phyloP scores from a whole-genome alignment of 2,888 invertebrate genomes.

The Platycheirus rosarum region DNA sequence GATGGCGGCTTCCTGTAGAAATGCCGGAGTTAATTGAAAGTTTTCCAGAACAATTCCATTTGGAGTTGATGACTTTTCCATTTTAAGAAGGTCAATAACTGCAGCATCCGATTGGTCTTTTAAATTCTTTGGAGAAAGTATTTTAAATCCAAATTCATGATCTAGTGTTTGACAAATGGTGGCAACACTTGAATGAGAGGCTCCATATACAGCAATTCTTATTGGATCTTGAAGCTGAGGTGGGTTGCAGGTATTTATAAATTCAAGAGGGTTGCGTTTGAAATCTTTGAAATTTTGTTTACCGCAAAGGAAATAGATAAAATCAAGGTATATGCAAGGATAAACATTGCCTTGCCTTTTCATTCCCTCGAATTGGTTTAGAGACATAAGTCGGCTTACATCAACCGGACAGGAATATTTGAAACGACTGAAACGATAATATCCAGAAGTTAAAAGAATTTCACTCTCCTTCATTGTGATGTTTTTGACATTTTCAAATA shows the following conservation, averaged over 20 bases:
- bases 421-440: constrained; percentile 86
- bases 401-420: constrained; percentile 87
- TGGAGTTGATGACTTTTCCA: constrained; percentile 83
- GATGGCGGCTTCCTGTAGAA: constrained; percentile 83
- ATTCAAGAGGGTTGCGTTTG: constrained; percentile 84
- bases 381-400: constrained; percentile 80
- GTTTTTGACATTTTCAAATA: constrained; percentile 85
- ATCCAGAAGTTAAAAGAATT: constrained; percentile 84
- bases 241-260: constrained; percentile 82
- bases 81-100: constrained; percentile 84
- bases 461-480: constrained; percentile 84
- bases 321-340: constrained; percentile 85
- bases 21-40: constrained; percentile 84
- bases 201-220: constrained; percentile 85
- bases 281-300: constrained; percentile 83
- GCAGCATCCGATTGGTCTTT: constrained; percentile 82
- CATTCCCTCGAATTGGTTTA: constrained; percentile 54
- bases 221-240: constrained; percentile 84
- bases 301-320: constrained; percentile 85
- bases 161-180: constrained; percentile 84
- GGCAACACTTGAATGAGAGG: constrained; percentile 86
- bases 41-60: constrained; percentile 87
- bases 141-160: constrained; percentile 82
- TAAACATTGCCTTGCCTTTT: constrained; percentile 80
- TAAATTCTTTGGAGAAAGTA: constrained; percentile 24